Percentiles rank a stretch among this genome's conserved stretches.
phyloP scores from a whole-genome alignment of 2,113 vertebrate species.

The Procapra przewalskii region DNA sequence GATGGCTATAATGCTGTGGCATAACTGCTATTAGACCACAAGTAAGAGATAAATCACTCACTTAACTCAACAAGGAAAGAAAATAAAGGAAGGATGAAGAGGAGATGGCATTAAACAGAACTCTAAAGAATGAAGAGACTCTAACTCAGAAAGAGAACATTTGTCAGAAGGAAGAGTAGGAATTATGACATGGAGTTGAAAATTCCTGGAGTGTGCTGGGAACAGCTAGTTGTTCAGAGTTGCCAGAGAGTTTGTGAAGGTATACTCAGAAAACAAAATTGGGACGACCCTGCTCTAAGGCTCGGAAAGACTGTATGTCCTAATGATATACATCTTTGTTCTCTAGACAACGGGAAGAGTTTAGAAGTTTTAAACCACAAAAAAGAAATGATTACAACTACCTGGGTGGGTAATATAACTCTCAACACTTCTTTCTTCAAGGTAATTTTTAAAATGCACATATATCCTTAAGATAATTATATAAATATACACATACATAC shows the following conservation, averaged over 20 bases:
- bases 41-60: neutral
- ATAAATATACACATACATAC: neutral
- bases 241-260: neutral
- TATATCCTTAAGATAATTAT: neutral
- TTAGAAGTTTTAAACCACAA: neutral
- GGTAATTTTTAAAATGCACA: neutral
- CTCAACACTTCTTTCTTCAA: neutral
- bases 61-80: neutral
- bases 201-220: neutral
- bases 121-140: neutral
- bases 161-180: neutral
- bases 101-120: neutral
- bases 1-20: neutral
- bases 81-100: neutral
- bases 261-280: neutral
- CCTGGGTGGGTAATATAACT: neutral
- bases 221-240: too few species aligned
- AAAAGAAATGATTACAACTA: neutral
- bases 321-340: neutral
- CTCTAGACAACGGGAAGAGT: neutral
- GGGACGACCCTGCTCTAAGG: neutral
- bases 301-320: neutral
- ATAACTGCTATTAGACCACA: neutral
- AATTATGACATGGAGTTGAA: neutral
- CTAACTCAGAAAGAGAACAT: neutral